Evolutionary conservation across 1,140 invertebrate species (phyloP).

Genomic region (Heterodera carotae): DNA sequence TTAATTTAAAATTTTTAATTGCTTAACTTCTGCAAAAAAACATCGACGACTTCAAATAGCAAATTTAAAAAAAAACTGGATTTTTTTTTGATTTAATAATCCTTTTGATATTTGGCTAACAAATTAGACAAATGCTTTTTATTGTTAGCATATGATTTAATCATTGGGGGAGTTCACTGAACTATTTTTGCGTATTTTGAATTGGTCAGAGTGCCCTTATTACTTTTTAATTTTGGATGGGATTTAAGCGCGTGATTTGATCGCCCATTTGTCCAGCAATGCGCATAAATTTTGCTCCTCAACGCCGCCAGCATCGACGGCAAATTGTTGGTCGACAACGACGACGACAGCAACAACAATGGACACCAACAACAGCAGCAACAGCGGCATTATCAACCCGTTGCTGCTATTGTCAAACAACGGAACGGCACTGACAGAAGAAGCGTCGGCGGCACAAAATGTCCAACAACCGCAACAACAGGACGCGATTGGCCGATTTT

Average conservation of each 20-base stretch:
- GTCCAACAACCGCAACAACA: not conserved
- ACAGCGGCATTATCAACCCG: not conserved
- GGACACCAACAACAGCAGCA: not conserved
- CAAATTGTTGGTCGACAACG: not conserved
- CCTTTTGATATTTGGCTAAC: too few relatives aligned
- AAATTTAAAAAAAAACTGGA: too few relatives aligned
- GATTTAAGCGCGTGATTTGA: slow-evolving; percentile 58
- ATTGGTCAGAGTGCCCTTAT: too few relatives aligned
- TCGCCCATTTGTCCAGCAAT: slow-evolving; percentile 53
- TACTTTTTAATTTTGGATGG: too few relatives aligned
- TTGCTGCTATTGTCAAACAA: not conserved
- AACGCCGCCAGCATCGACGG: not conserved
- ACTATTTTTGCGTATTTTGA: too few relatives aligned
- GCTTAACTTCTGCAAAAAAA: too few relatives aligned
- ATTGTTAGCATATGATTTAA: too few relatives aligned
- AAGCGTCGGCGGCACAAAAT: not conserved
- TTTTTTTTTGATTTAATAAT: slow-evolving; percentile 30
- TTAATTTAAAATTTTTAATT: too few relatives aligned
- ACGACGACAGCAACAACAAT: not conserved
- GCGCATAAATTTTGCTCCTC: slow-evolving; percentile 53
- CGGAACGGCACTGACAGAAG: not conserved
- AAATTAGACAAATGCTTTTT: too few relatives aligned
- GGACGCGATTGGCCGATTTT: not conserved
- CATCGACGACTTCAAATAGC: too few relatives aligned
- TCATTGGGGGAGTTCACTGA: too few relatives aligned